phyloP scores from a whole-genome alignment of 2,113 vertebrate species.

The Chionis minor region DNA sequence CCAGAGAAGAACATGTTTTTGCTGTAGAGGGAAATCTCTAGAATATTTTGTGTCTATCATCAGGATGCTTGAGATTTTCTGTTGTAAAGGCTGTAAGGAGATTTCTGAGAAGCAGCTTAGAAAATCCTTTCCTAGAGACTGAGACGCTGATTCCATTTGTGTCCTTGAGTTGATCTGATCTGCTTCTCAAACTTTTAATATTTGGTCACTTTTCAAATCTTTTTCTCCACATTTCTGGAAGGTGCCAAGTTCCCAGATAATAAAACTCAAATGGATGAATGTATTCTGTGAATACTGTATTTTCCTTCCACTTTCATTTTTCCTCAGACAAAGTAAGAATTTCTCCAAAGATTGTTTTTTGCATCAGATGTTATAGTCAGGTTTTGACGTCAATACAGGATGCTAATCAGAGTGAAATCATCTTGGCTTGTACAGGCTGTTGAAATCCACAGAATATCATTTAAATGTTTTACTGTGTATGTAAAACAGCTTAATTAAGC shows the following conservation, averaged over 20 bases:
- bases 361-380: neutral
- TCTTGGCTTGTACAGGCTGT: conserved; percentile 19
- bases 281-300: neutral
- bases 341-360: neutral
- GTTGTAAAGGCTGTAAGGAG: neutral
- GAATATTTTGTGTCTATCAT: neutral
- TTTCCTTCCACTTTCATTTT: neutral
- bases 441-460: conserved; percentile 34
- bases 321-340: neutral
- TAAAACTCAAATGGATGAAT: neutral
- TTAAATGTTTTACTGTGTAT: neutral
- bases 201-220: neutral
- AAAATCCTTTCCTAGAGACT: neutral
- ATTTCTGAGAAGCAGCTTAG: neutral
- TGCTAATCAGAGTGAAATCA: conserved; percentile 38
- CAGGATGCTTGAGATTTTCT: neutral
- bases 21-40: neutral
- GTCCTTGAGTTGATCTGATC: neutral
- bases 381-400: neutral
- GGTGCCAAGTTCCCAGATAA: neutral
- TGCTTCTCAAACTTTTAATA: neutral
- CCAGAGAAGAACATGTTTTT: neutral
- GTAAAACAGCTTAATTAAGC: conserved; percentile 26
- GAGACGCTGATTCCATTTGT: neutral
- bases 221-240: neutral